Base-by-base conservation (phyloP, 2,888 invertebrate genomes). In the Drosophila quasianomalipes region DNA sequence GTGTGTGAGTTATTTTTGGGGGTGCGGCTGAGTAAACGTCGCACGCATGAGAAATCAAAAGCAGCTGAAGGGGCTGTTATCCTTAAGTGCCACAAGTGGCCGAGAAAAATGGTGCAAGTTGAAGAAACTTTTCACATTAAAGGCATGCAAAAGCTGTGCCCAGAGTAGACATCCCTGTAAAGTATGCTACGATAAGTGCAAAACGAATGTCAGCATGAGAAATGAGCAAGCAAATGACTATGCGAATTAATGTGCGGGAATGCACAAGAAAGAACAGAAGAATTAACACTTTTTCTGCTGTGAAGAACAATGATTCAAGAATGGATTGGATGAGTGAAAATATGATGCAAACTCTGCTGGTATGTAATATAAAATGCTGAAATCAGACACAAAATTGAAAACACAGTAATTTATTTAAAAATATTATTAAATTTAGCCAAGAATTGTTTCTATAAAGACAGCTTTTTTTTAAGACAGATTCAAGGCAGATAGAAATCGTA, bases 1-100 rank as follows among this genome's bases (percentile, higher is more conserved):
- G 52, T 37, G 47, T 73, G 63, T 47, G 54, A 57, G 68, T 51
- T 65, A 75, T 79, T 80, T 84, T 79, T 52, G 74, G 68, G 44
- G 44, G 71, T 58, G 41, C 67, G 73, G 66, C 83, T 85, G 80
- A 78, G 83, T 79, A 90, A 88, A 75, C 70, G 76, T 55, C 59
- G 73, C 74, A 85, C 78, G 90, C 86, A 78, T 87, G 86, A 85
- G 72, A 78, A 90, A 90, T 89, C 86, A 88, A 83, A 90, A 85
- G 81, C 70, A 65, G 55, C 74, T 80, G 71, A 49, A 30, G 51
- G 44, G 35, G 70, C 52, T 3, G 66, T 51, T 70, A 52, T 67
- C 54, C 64, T 70, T 61, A 64, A 80, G 61, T 68, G 76, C 73
- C 69, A 76, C 77, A 76, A 76, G 69, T 79, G 68, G 77, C 69